Base-by-base conservation (phyloP, 2,113 vertebrate genomes). In the Pampusana beccarii region DNA sequence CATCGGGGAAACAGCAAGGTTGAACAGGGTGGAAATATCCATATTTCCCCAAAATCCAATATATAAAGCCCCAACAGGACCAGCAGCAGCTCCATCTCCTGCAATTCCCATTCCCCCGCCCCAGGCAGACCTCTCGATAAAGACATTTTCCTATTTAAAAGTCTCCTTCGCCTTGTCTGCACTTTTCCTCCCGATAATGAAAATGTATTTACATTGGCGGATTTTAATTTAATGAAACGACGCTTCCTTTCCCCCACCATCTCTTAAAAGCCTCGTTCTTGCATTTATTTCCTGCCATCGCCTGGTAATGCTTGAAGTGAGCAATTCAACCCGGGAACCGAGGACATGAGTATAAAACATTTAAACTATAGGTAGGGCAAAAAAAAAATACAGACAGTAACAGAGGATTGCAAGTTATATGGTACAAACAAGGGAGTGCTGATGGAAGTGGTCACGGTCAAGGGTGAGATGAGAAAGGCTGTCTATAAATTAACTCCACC, bases 1-100 rank as follows among this genome's bases (percentile, higher is more conserved):
- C 46, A 13, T 0, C 0, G 0, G 4, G 15, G 3, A 4, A 21
- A 29, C 8, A 3, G 28, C 1, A 0, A 25, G 6, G 16, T 4
- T 23, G 11, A 60, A 3, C 1, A 0, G 16, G 0, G 1, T 2
- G 2, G 19, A 48, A 71, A 60, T 7, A n/a, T 5, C 57, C 23
- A 1, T 20, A 0, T 58, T 20, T 46, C 24, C 24, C 67, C 20
- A 50, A 50, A 69, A 20, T 40, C 31, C 13, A 1, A 20, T 9
- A 7, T 2, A n/a, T 8, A 13, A 4, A 2, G 13, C 23, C 25
- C 42, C 54, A 28, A 7, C 21, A 53, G 54, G 42, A 15, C 26
- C 85, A 20, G 26, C 28, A 26, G 44, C 21, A 2, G 21, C 34
- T 60, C 36, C 3, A 0, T 33, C 51, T 36, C 2, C 36, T 2